phyloP scores from a whole-genome alignment of 2,888 invertebrate species.

The Elysia crispata region DNA sequence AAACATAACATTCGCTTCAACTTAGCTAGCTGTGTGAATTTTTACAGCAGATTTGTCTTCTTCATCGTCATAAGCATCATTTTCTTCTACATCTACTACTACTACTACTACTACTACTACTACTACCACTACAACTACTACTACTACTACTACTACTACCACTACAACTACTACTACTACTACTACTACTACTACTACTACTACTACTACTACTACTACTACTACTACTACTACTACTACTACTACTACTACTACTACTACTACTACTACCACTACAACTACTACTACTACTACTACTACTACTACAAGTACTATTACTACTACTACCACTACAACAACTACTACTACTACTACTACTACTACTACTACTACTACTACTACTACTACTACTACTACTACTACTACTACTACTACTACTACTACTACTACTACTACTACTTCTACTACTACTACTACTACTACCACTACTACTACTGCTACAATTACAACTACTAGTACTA shows the following conservation, averaged over 20 bases:
- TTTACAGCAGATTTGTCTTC: too few relatives aligned
- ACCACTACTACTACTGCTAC: too few relatives aligned
- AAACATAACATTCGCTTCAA: too few relatives aligned
- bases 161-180: constrained; percentile 1
- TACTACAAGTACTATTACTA: too few relatives aligned
- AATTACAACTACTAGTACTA: too few relatives aligned
- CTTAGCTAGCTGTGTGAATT: too few relatives aligned
- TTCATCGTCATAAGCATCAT: too few relatives aligned
- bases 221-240: constrained; percentile 28
- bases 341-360: constrained; percentile 49
- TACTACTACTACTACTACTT: constrained; percentile 35
- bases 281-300: constrained; percentile 3
- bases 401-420: constrained; percentile 51
- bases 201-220: constrained; percentile 25
- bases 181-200: constrained; percentile 26
- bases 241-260: constrained; percentile 50
- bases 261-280: constrained; percentile 11
- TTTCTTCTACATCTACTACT: too few relatives aligned
- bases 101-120: too few relatives aligned
- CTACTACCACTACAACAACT: too few relatives aligned
- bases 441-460: too few relatives aligned
- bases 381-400: constrained; percentile 55
- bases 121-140: background rate
- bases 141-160: background rate
- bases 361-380: constrained; percentile 53